Evolutionary conservation across 2,113 vertebrate genomes (phyloP), one percentile per base, ranked within the genome.

Genomic region (Ciconia boyciana): DNA sequence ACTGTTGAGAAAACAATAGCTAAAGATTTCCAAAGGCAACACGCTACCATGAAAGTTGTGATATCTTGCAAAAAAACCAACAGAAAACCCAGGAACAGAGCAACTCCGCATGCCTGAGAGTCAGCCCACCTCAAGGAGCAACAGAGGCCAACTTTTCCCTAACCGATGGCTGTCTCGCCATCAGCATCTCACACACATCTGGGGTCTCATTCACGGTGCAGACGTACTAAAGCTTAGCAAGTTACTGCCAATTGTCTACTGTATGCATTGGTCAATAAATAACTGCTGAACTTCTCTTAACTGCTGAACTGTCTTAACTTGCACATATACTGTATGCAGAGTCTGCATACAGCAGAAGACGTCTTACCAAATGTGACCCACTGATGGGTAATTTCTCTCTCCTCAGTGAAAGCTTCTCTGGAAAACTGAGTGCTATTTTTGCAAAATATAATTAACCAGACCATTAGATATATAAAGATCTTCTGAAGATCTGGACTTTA

Each of bases 81-180:
- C 7, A 39, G 25, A 44, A 69, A 65, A 25, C 24, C 22, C 19
- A 71, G 32, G 16, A 85, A 29, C 44, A 66, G 28, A 52, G 24
- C 29, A 68, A n/a, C 22, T 54, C 16, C 5, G 24, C 8, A 11
- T 6, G 11, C 29, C 44, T 22, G 20, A 68, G 24, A 16, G 52
- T 58, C 58, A 79, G 22, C 17, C 18, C 21, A 71, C 21, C 26
- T 43, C 49, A 51, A 60, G 34, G 28, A 72, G 11, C 7, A 79
- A 44, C 18, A 58, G 46, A 66, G 16, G 9, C 16, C 43, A 60
- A n/a, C 13, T 46, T 21, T 51, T 48, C 22, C 39, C 39, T 18
- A 41, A 13, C 3, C 2, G 0, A 43, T 6, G 24, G 13, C 46
- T 54, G 36, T 20, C 31, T 61, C 1, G 0, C 25, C 34, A 43